Percentiles rank a stretch among this genome's conserved stretches.
phyloP scores from a whole-genome alignment of 2,888 invertebrate genomes.

The Heteropelma amictum region DNA sequence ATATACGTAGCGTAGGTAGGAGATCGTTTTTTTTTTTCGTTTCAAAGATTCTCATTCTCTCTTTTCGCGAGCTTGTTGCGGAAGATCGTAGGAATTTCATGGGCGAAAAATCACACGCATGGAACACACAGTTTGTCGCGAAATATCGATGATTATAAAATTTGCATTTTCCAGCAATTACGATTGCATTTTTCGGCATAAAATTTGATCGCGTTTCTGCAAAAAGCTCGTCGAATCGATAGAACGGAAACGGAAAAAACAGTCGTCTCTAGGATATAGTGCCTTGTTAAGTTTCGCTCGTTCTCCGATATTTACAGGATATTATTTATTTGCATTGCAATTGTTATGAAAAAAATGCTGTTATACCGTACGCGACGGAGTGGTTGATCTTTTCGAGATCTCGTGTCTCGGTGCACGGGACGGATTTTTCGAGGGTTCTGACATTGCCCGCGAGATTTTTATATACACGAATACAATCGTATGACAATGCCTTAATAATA shows the following conservation, averaged over 20 bases:
- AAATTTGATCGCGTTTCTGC: slow-evolving; percentile 2
- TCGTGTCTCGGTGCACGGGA: slow-evolving; percentile 34
- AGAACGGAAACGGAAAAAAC: neutral
- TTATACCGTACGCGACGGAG: slow-evolving; percentile 19
- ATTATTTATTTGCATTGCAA: slow-evolving; percentile 56
- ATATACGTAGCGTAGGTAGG: slow-evolving; percentile 21
- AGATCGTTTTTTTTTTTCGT: too few species aligned
- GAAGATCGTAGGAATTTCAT: too few species aligned
- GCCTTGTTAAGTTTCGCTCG: slow-evolving; percentile 66
- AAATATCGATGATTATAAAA: neutral
- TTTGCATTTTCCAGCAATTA: neutral
- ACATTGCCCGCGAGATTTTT: slow-evolving; percentile 2
- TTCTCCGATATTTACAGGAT: slow-evolving; percentile 25
- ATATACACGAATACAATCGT: neutral
- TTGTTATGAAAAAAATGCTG: slow-evolving; percentile 44
- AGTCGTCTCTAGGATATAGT: neutral
- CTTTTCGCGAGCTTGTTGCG: neutral
- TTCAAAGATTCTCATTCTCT: too few species aligned
- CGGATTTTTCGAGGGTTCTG: slow-evolving; percentile 56
- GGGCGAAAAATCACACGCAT: too few species aligned
- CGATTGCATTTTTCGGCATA: neutral
- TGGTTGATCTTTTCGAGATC: slow-evolving; percentile 46
- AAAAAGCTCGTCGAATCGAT: neutral
- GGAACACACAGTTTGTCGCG: neutral
- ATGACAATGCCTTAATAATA: slow-evolving; percentile 52